Evolutionary conservation across 2,888 invertebrate species (phyloP).

Genomic region (Sepiola atlantica): DNA sequence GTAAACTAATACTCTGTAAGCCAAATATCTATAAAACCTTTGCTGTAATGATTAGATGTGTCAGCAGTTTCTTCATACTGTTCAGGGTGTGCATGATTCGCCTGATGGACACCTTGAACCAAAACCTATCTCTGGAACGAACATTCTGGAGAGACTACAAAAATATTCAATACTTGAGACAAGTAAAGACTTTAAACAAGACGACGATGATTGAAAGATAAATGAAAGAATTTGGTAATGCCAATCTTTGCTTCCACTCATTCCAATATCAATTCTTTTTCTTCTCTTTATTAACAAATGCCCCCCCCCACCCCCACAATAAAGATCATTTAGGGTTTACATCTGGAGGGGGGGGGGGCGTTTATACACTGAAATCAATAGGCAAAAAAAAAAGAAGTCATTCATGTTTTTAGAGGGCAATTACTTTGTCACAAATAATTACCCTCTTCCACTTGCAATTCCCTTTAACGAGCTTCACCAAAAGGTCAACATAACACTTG

Average conservation of each 20-base stretch:
- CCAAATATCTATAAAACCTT: no score
- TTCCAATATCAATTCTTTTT: neutral
- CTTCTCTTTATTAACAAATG: neutral
- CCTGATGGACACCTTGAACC: no score
- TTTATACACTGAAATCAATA: neutral
- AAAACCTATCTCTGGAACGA: no score
- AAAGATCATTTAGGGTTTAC: neutral
- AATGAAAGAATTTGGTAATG: neutral
- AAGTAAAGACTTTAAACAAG: no score
- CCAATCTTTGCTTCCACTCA: neutral
- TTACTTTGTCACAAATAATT: constrained; percentile 15
- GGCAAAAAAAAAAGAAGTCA: neutral
- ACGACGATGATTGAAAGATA: no score
- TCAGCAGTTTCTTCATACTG: no score
- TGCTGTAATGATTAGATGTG: no score
- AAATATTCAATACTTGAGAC: no score
- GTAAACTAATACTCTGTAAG: no score
- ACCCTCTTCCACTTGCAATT: neutral
- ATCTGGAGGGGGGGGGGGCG: neutral
- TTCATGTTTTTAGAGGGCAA: neutral
- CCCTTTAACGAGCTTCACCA: neutral
- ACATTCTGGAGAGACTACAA: no score
- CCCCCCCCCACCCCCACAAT: neutral
- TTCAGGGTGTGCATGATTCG: no score
- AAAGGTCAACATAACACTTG: neutral